Conservation (phyloP, 37 sponge, comb jelly and placozoan species). For the Axinella damicornis region DNA sequence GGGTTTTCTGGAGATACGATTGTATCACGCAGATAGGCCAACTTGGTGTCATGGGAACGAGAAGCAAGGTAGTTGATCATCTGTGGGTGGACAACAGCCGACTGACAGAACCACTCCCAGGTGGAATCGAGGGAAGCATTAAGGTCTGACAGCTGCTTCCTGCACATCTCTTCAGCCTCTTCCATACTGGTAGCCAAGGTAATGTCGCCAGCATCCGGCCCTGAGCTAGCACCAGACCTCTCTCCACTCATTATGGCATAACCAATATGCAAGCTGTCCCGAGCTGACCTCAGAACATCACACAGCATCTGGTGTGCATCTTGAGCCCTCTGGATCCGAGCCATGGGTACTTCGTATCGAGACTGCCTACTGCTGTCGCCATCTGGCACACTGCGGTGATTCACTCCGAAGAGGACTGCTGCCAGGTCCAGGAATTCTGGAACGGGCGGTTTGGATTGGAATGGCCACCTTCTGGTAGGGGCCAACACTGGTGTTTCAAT, state of each 20-base stretch:
- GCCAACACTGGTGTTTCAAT: not conserved
- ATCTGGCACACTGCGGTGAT: not conserved
- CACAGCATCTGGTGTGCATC: conserved; percentile 67
- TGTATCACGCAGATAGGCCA: conserved; percentile 15
- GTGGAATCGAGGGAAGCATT: conserved; percentile 27
- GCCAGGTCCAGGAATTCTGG: not conserved
- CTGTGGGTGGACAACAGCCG: conserved; percentile 48
- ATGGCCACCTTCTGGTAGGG: conserved; percentile 5
- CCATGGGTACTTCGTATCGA: conserved; percentile 36
- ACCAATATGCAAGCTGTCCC: conserved; percentile 47
- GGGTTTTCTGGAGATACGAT: conserved; percentile 8
- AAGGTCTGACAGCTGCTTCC: conserved; percentile 30
- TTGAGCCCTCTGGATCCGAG: conserved; percentile 47
- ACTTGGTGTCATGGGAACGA: conserved; percentile 2
- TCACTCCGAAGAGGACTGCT: conserved; percentile 5
- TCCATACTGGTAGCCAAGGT: conserved; percentile 14
- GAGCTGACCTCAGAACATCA: conserved; percentile 50
- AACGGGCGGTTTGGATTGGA: conserved; percentile 3
- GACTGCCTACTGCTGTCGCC: not conserved
- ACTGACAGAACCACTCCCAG: conserved; percentile 66
- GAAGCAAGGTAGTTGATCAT: conserved; percentile 32
- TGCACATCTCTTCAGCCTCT: conserved; percentile 51
- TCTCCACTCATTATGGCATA: conserved; percentile 58
- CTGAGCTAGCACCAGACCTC: not conserved
- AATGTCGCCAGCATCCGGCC: conserved; percentile 3